A percentile compares a stretch with the other conserved stretches of the same genome.
phyloP scores from a whole-genome alignment of 1,140 invertebrate species.

The Microplitis mediator region DNA sequence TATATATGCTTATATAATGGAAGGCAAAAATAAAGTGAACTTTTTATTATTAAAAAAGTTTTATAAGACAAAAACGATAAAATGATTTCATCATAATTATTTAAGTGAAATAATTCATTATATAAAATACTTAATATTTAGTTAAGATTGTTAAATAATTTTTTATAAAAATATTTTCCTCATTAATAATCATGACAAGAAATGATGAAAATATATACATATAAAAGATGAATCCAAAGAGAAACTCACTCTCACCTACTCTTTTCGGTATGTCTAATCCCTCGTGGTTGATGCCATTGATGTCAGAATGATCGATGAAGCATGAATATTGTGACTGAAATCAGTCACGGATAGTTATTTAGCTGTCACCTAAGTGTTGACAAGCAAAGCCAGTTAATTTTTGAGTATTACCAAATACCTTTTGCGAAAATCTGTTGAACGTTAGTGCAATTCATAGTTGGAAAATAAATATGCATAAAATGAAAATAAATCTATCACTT shows the following conservation, averaged over 20 bases:
- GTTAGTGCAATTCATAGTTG: slow-evolving; percentile 1
- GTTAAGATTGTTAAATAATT: not conserved
- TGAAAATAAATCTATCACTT: not conserved
- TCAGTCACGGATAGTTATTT: slow-evolving; percentile 18
- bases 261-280: slow-evolving; percentile 28
- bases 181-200: slow-evolving; percentile 2
- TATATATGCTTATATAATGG: not conserved
- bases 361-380: slow-evolving; percentile 29
- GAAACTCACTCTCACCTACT: not conserved
- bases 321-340: slow-evolving; percentile 32
- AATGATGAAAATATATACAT: not conserved
- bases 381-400: slow-evolving; percentile 10
- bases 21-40: not conserved
- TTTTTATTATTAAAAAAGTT: not conserved
- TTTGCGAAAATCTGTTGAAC: not conserved
- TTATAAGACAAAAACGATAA: too few relatives aligned
- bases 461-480: not conserved
- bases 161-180: not conserved
- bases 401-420: not conserved
- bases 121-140: not conserved
- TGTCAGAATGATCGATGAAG: slow-evolving; percentile 30
- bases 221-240: not conserved
- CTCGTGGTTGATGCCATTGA: slow-evolving; percentile 20
- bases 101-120: too few relatives aligned
- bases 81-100: too few relatives aligned